phyloP scores from a whole-genome alignment of 1,140 invertebrate genomes.

The Aphaenogaster ashmeadi region DNA sequence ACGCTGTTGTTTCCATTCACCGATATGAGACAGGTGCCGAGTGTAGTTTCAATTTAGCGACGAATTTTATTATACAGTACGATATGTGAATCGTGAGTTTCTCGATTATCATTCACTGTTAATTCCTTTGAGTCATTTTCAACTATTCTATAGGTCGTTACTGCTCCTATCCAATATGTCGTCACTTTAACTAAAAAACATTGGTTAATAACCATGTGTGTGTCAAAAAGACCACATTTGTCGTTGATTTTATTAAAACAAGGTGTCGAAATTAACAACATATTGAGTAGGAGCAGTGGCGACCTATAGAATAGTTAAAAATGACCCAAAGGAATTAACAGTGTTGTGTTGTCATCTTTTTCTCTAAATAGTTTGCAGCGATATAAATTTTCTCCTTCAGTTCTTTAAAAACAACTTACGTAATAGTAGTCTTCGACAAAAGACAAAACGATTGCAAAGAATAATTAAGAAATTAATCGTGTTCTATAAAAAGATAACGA shows the following conservation, averaged over 20 bases:
- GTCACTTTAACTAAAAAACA: no score
- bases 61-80: neutral
- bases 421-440: neutral
- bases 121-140: no score
- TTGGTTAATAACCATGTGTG: neutral
- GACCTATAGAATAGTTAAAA: no score
- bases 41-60: neutral
- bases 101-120: conserved; percentile 3
- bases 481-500: conserved; percentile 13
- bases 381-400: neutral
- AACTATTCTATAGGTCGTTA: no score
- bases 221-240: no score
- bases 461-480: neutral
- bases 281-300: no score
- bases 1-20: neutral
- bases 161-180: no score
- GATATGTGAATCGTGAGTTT: conserved; percentile 47
- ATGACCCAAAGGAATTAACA: no score
- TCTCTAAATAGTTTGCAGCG: neutral
- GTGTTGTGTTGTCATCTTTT: conserved; percentile 11
- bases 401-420: neutral
- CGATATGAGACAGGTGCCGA: neutral
- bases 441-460: neutral
- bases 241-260: no score
- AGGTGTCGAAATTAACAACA: no score